Evolutionary conservation across 2,888 invertebrate genomes (phyloP), one percentile per base, ranked within the genome.

Genomic region (Zonitis immaculata): DNA sequence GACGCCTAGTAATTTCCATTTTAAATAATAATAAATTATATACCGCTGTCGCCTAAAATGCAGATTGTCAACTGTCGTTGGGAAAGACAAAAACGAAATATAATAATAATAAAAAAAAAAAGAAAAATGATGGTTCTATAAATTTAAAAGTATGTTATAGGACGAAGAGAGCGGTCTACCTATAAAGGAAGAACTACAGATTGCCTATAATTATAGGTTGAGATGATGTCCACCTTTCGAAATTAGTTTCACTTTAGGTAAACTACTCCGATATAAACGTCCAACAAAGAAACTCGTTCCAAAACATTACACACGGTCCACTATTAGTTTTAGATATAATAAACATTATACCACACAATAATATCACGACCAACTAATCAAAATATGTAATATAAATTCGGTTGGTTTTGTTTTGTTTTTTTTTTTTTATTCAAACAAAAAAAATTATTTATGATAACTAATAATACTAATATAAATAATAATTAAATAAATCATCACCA

Each of bases 171-270:
- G 66, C 67, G 66, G 62, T 65, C 62, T 65, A 65, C 68, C 70
- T 68, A 64, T 61, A 63, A 65, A 62, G 59, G 65, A 62, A 71
- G 68, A 67, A 68, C 68, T 69, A 69, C 66, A 72, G 70, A 73
- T 71, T 71, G 68, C 68, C 72, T 71, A 70, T 73, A 73, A 73
- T 73, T 73, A 73, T 69, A 67, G 73, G 72, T 70, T 70, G 59
- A 61, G 62, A 60, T 66, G 66, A 68, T 68, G 69, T 71, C 68
- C 69, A 68, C 69, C 67, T 71, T 68, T 70, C 65, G 65, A 71
- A 71, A 73, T 71, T 72, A 71, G 71, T 72, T 72, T 71, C 67
- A 67, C 65, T 71, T 71, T 68, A 64, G 69, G 67, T 68, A 68
- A 66, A 67, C 66, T 66, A 68, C 66, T 63, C 62, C 62, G 63